Evolutionary conservation across 2,797 vertebrate species (phyloP).

Genomic region (Morelia viridis): DNA sequence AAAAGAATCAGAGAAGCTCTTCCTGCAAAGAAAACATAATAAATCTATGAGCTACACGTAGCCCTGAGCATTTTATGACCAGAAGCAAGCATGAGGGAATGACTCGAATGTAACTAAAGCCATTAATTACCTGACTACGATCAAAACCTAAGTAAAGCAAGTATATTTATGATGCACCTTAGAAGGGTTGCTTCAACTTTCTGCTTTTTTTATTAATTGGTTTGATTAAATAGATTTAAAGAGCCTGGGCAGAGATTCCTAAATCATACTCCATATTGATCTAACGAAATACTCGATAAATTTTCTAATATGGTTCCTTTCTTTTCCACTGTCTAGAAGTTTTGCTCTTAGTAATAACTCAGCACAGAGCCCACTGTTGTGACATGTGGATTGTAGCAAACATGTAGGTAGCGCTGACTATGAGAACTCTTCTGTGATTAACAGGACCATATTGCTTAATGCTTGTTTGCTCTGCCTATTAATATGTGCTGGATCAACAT

Average conservation of each 20-base stretch:
- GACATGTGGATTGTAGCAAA: slow-evolving; percentile 68
- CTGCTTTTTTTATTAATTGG: slow-evolving; percentile 82
- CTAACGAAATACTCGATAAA: slow-evolving; percentile 84
- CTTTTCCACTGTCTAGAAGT: slow-evolving; percentile 78
- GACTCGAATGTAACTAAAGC: slow-evolving; percentile 78
- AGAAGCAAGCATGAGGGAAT: slow-evolving; percentile 75
- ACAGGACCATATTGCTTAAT: slow-evolving; percentile 52
- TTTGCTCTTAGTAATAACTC: slow-evolving; percentile 76
- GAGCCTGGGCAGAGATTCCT: slow-evolving; percentile 75
- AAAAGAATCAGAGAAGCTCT: slow-evolving; percentile 64
- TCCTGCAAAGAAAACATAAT: slow-evolving; percentile 75
- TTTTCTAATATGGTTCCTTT: slow-evolving; percentile 79
- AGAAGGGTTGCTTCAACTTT: slow-evolving; percentile 79
- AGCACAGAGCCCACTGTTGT: slow-evolving; percentile 68
- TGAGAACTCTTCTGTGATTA: slow-evolving; percentile 58
- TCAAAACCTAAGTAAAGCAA: slow-evolving; percentile 77
- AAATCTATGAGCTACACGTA: slow-evolving; percentile 75
- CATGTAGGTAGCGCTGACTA: slow-evolving; percentile 42
- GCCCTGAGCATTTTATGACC: slow-evolving; percentile 74
- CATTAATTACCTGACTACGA: slow-evolving; percentile 81
- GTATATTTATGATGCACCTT: slow-evolving; percentile 81
- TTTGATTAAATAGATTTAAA: slow-evolving; percentile 87
- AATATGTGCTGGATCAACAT: neutral
- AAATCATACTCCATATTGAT: slow-evolving; percentile 83
- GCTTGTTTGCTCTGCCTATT: slow-evolving; percentile 17